Base-by-base conservation (phyloP, 1,140 invertebrate genomes). In the Ceratoteleas bidentatus region DNA sequence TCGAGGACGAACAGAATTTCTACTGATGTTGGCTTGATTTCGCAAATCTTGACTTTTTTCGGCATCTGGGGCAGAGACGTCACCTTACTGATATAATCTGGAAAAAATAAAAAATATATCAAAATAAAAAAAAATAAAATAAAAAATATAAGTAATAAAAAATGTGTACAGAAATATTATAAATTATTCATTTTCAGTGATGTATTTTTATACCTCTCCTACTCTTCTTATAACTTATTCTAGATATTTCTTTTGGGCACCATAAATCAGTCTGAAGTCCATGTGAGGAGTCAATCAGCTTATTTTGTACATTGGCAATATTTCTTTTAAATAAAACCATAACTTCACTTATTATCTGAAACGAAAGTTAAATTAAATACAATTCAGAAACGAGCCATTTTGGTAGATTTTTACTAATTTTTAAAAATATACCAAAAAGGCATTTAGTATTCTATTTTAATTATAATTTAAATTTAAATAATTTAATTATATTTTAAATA, bases 171-270 rank as follows among this genome's bases (percentile, higher is more conserved):
- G n/a, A n/a, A n/a, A n/a, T n/a, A n/a, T n/a, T n/a, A n/a, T n/a
- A n/a, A n/a, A n/a, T n/a, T n/a, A n/a, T n/a, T n/a, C n/a, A n/a
- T n/a, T n/a, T n/a, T n/a, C n/a, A n/a, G n/a, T n/a, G n/a, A n/a
- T n/a, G n/a, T n/a, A n/a, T n/a, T n/a, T 43, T 50, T 34, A 24
- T 58, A 70, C 66, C 66, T 60, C 13, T 10, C 24, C 24, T 24
- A 24, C 24, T 24, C 45, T 87, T 84, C 13, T 87, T 87, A 49
- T 87, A 90, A 8, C 86, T 85, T 69, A 90, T 85, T 33, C 86
- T 87, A 32, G 87, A 89, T 50, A 94, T 90, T 85, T 94, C 94
- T 87, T 94, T 95, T 0, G 95, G 94, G 38, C 93, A 93, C 96
- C 96, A 97, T 1, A 97, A 89, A 88, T 96, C 94, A 79, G 93